Evolutionary conservation across 2,113 vertebrate genomes (phyloP), one percentile per base, ranked within the genome.

Genomic region (Isurus oxyrinchus): DNA sequence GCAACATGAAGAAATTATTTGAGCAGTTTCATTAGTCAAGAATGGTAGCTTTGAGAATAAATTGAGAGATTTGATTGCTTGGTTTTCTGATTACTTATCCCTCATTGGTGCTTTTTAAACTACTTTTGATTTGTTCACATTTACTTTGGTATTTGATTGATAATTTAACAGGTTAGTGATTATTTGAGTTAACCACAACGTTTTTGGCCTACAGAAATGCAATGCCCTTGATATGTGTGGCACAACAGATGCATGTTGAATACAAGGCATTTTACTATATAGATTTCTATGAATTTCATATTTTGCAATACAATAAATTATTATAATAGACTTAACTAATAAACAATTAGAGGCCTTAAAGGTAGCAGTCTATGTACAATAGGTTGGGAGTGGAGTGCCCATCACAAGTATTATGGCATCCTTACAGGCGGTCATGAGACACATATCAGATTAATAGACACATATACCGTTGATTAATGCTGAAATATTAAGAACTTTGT

Each of bases 11-110:
- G n/a, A n/a, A 93, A 93, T 40, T 94, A 23, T 91, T 59, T 40
- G 59, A 66, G 59, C 21, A 40, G n/a, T 23, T 63, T 94, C 59
- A 94, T 94, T 66, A 35, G 59, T 6, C 90, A 63, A 40, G 35
- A 63, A 63, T n/a, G 59, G 6, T 93, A n/a, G 11, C 0, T 63
- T 57, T 57, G 53, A 90, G 55, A 87, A 44, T 53, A 87, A 87
- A 87, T 87, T 53, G 84, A 63, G 90, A 91, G 55, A 35, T 59
- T 91, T 93, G 90, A 59, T 93, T 93, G 35, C 31, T 61, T 61
- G n/a, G 4, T n/a, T 16, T 93, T 63, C 57, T 63, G 31, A 61
- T 93, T 63, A 63, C 14, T 10, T 63, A 40, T 93, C 57, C 90
- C 19, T 93, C 14, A 59, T 57, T 61, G 53, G n/a, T 40, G 5